Base-by-base conservation (phyloP, 2,888 invertebrate species). In the Nomada ferruginata region DNA sequence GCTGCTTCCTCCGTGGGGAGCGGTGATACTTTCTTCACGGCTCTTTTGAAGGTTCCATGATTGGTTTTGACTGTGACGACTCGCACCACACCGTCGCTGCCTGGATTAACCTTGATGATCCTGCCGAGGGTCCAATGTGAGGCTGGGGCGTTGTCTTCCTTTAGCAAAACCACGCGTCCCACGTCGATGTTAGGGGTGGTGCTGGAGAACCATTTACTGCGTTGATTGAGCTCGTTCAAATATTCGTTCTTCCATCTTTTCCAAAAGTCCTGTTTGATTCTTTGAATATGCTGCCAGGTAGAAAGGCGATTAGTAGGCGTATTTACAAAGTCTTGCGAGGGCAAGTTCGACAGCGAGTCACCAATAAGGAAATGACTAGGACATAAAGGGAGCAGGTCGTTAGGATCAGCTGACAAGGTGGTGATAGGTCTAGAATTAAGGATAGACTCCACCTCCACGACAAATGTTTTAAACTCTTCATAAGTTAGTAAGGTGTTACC, bases 381-480 rank as follows among this genome's bases (percentile, higher is more conserved):
- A 2, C 89, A 87, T 0, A 90, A 71, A 4, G 83, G 57, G 23
- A 57, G 59, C 0, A 81, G 47, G 50, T 89, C 86, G 11, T 73
- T 42, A 0, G 85, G 84, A 64, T 89, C 88, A 18, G 64, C 61
- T 0, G 87, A 85, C 10, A 84, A 15, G 9, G 85, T 70, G 18
- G 63, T 60, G 3, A 89, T 26, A 2, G 87, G 85, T 23, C 87
- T 64, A 2, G 87, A 88, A 63, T 89, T 87, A 10, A 86, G 23
- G 18, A 72, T 73, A 1, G 85, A 82, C 36, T 89, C 88, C 23
- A 89, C 76, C 57, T 85, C 69, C 3, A 59, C 57, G 5, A 86
- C 20, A 10, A 84, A 10, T 0, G 85, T 90, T n/a, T 61, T 66
- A 5, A 88, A 82, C 55, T 92, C 87, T 53, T 92, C 89, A 61